Conservation (phyloP, 2,888 invertebrate species). For the Erpobdella octoculata region DNA sequence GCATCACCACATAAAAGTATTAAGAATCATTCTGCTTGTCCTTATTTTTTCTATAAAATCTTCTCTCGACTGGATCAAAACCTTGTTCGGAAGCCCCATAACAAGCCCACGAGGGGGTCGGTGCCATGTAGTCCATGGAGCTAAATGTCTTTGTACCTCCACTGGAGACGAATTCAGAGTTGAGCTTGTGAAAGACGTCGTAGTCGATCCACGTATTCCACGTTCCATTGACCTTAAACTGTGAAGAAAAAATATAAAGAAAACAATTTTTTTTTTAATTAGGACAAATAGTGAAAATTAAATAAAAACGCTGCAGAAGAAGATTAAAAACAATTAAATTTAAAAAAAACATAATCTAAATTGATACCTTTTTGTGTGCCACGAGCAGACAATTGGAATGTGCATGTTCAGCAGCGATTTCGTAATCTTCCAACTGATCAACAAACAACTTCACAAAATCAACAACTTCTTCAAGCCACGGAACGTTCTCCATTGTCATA, state of each 20-base stretch:
- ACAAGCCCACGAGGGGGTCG: constrained; percentile 58
- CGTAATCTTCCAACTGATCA: constrained; percentile 54
- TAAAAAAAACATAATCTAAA: background rate
- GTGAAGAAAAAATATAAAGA: constrained; percentile 18
- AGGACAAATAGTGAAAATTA: background rate
- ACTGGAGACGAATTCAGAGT: constrained; percentile 48
- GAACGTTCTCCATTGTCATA: constrained; percentile 60
- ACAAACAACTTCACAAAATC: constrained; percentile 54
- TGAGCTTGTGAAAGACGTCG: constrained; percentile 55
- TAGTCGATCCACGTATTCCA: constrained; percentile 62
- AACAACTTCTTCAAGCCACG: constrained; percentile 59
- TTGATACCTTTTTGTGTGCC: constrained; percentile 55
- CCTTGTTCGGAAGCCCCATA: constrained; percentile 56
- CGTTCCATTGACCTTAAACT: constrained; percentile 55
- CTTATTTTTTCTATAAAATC: constrained; percentile 49
- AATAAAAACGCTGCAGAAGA: no score
- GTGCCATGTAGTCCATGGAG: constrained; percentile 56
- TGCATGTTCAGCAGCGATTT: constrained; percentile 58
- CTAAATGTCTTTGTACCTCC: constrained; percentile 52
- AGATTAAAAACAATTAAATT: background rate
- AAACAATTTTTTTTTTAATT: no score
- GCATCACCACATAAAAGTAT: no score
- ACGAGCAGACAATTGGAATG: constrained; percentile 59
- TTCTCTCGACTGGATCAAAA: constrained; percentile 58
- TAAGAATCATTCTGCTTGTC: no score